phyloP scores from a whole-genome alignment of 2,113 vertebrate species.

The Ophthalmolycus amberensis region DNA sequence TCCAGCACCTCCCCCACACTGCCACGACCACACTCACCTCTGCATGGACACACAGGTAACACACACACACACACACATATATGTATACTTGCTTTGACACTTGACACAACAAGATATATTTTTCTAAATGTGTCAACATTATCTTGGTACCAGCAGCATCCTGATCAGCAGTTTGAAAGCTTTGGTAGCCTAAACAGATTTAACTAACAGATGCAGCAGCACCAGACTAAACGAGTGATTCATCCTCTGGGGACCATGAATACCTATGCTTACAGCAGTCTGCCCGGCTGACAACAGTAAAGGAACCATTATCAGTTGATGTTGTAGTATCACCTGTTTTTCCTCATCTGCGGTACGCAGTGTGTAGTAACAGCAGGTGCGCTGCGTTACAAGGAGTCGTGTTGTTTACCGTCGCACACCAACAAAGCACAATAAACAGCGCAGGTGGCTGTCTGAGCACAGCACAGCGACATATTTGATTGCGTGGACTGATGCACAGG shows the following conservation, averaged over 20 bases:
- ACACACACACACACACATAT: neutral
- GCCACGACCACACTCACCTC: constrained; percentile 93
- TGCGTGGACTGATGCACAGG: neutral
- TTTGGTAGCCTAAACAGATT: neutral
- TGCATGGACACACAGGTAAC: constrained; percentile 25
- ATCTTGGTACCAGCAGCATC: neutral
- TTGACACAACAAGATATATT: neutral
- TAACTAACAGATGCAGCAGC: neutral
- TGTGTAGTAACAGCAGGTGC: constrained; percentile 4
- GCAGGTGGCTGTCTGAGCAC: neutral
- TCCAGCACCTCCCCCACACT: constrained; percentile 98
- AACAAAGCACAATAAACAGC: constrained; percentile 1
- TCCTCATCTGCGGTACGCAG: neutral
- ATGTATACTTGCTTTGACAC: neutral
- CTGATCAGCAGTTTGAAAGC: neutral
- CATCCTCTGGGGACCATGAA: neutral
- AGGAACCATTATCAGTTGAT: neutral
- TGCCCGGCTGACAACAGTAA: neutral
- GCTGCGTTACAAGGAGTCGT: neutral
- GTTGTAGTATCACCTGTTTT: neutral
- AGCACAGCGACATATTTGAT: neutral
- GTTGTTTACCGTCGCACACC: constrained; percentile 8
- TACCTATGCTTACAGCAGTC: neutral
- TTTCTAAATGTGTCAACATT: neutral
- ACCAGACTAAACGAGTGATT: neutral